Conservation (phyloP, 2,888 invertebrate genomes). For the Eledone cirrhosa region DNA sequence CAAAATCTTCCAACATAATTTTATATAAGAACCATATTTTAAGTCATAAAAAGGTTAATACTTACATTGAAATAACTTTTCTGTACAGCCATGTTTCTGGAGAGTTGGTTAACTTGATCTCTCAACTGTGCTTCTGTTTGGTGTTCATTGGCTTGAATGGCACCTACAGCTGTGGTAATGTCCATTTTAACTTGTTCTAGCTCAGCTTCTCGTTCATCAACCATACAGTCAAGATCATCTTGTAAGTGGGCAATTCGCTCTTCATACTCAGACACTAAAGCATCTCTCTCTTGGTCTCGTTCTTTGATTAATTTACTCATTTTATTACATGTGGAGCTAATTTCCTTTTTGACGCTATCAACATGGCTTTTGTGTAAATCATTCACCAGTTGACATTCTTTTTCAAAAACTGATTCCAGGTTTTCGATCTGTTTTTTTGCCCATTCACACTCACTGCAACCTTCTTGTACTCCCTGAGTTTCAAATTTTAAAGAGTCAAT, state of each 20-base stretch:
- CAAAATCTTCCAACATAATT: no score
- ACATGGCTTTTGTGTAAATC: constrained; percentile 55
- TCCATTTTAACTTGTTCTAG: constrained; percentile 63
- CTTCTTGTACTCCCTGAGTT: not conserved
- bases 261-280: constrained; percentile 47
- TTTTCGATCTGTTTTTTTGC: constrained; percentile 45
- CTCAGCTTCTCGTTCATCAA: constrained; percentile 65
- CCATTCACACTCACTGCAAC: constrained; percentile 35
- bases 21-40: no score
- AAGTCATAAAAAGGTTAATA: no score
- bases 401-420: constrained; percentile 50
- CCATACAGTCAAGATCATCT: constrained; percentile 58
- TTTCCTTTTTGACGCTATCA: constrained; percentile 54
- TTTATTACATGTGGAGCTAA: constrained; percentile 41
- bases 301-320: constrained; percentile 53
- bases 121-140: constrained; percentile 49
- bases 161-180: constrained; percentile 67
- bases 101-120: constrained; percentile 47
- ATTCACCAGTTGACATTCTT: constrained; percentile 50
- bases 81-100: constrained; percentile 51
- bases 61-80: constrained; percentile 51
- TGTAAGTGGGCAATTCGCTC: constrained; percentile 45
- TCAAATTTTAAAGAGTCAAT: constrained; percentile 43
- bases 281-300: constrained; percentile 49
- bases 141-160: constrained; percentile 58